Evolutionary conservation across 2,113 vertebrate species (phyloP).

Genomic region (Oriolus oriolus): DNA sequence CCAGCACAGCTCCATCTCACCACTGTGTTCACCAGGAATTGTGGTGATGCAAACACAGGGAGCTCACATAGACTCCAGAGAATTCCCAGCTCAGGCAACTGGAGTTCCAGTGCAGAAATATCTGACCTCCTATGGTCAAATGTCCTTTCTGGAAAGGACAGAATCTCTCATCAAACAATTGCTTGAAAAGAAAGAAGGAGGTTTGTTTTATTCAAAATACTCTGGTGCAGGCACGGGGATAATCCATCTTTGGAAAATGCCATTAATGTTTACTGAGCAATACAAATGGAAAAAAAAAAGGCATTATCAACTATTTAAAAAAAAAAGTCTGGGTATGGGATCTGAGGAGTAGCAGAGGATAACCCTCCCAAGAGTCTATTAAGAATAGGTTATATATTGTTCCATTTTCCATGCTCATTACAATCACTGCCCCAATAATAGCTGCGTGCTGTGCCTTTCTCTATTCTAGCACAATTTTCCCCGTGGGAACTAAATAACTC

Average conservation of each 20-base stretch:
- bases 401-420: slow-evolving; percentile 60
- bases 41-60: background rate
- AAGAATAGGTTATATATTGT: slow-evolving; percentile 39
- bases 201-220: background rate
- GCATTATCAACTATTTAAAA: background rate
- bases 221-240: background rate
- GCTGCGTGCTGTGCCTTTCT: slow-evolving; percentile 1
- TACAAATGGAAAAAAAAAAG: background rate
- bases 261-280: background rate
- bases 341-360: slow-evolving; percentile 14
- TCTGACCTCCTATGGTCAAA: background rate
- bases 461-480: slow-evolving; percentile 37
- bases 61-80: background rate
- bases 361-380: slow-evolving; percentile 45
- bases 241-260: background rate
- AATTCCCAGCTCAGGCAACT: background rate
- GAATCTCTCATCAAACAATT: background rate
- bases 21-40: accelerated
- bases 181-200: background rate
- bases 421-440: slow-evolving; percentile 47
- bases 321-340: background rate
- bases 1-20: background rate
- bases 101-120: background rate
- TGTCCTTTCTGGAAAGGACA: background rate
- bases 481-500: slow-evolving; percentile 3